These are phyloP conservation scores for Latrodectus geometricus DNA, from an alignment of 1,140 invertebrate genomes.

Conservation along the genomic window DNA sequence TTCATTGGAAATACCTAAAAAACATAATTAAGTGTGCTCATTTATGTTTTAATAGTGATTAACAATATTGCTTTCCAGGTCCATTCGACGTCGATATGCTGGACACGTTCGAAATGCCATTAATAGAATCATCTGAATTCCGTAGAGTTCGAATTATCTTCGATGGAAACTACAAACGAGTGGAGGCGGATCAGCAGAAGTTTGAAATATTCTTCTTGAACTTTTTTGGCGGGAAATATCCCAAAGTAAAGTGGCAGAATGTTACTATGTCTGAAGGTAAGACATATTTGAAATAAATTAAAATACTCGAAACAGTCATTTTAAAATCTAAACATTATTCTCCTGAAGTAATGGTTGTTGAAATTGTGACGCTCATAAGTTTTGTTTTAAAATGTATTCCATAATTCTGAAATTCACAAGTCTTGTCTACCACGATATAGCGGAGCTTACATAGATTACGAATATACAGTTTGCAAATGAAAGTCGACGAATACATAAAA, in stretches of 20 bases:
- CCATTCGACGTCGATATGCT: slow-evolving; percentile 46
- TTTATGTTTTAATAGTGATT: neutral
- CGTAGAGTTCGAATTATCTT: slow-evolving; percentile 6
- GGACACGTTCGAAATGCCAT: slow-evolving; percentile 24
- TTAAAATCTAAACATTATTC: no score
- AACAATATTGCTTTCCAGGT: neutral
- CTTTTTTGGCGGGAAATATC: slow-evolving; percentile 13
- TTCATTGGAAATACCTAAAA: no score
- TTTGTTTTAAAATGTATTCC: no score
- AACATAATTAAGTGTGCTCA: no score
- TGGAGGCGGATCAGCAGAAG: slow-evolving; percentile 1
- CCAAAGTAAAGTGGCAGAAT: slow-evolving; percentile 35
- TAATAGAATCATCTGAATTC: slow-evolving; percentile 29
- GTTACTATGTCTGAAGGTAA: slow-evolving; percentile 35
- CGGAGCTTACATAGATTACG: no score
- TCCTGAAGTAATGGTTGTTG: no score
- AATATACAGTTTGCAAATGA: no score
- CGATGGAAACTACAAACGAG: slow-evolving; percentile 10
- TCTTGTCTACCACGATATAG: no score
- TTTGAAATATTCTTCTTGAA: slow-evolving; percentile 52
- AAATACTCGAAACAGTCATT: no score
- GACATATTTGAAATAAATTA: neutral
- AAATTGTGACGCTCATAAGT: no score
- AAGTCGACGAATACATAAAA: no score
- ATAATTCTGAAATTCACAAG: no score